Base-by-base conservation (phyloP, 2,888 invertebrate species). In the Eutolmus rufibarbis region DNA sequence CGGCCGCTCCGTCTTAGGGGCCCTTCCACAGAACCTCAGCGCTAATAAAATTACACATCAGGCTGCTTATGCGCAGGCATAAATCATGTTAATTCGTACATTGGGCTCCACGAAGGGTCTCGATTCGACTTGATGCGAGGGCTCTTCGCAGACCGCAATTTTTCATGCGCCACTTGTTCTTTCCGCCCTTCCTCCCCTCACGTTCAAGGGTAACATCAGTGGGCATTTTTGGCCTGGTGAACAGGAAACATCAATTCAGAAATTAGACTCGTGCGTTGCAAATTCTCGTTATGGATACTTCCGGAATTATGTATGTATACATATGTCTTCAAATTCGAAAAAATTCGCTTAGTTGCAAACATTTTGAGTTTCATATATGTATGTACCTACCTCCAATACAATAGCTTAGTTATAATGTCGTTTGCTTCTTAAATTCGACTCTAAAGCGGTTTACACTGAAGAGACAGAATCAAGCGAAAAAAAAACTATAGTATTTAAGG, bases 61-160 rank as follows among this genome's bases (percentile, higher is more conserved):
- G 56, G 86, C 31, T 46, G 34, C 74, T 86, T 86, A 86, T 77
- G 31, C 34, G 51, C 86, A 23, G 40, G 56, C 86, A 86, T 86
- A 86, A 86, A 86, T 86, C 86, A 86, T 86, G 86, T 86, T 86
- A 86, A 77, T 76, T 86, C 77, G 51, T 77, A 51, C 86, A 86
- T 77, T 77, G 86, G 86, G 57, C 82, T 40, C 57, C 34, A 82
- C 19, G 82, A 82, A 82, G 82, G 66, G 82, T 56, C 82, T n/a
- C 57, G 82, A 82, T 66, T 82, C 12, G 40, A 82, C 57, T 19
- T 66, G 82, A 82, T 82, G 82, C 23, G 37, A 57, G 57, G 57
- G 82, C 23, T 31, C 5, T 81, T 81, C 81, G 81, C 56, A 51
- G 46, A 43, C 56, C 51, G 56, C 66, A 82, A 82, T 82, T 82